Base-by-base conservation (phyloP, 1,140 invertebrate genomes). In the Ephestia elutella region DNA sequence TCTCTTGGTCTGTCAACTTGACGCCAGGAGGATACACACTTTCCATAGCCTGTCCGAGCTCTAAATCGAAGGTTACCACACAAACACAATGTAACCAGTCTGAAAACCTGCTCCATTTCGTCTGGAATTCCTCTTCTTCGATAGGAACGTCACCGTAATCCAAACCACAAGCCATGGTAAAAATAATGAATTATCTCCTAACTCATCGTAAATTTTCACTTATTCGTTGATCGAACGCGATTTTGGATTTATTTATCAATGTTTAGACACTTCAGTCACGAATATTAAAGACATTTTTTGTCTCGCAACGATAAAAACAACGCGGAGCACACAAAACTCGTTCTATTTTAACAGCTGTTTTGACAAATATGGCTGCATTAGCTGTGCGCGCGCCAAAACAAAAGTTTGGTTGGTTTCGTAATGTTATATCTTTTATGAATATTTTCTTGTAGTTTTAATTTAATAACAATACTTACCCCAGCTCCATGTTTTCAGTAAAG, bases 1-100 rank as follows among this genome's bases (percentile, higher is more conserved):
- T 97, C 90, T 99, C 98, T 90, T 96, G 94, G 84, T 99, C 97
- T 10, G 93, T 93, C 56, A 99, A 85, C 70, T 93, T 93, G 15
- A 96, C 91, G 83, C 95, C 92, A 66, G 91, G 90, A 5, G 98
- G 98, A 90, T 96, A 98, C 19, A 98, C 93, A 66, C 94, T 92
- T 93, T 98, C 97, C 82, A 99, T 93, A 44, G 96, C 96, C 91
- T 99, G 98, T 35, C 98, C 98, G 19, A 99, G 89, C 90, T 99
- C 98, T 66, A 99, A 90, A 91, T 99, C 98, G 91, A 99, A 99
- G 4, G 97, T 99, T 49, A 99, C 97, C 61, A 99, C 94, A 89
- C 97, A 98, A 66, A 99, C 95, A 80, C 97, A 99, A 86, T 99
- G 95, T 59, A 99, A 91, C 98, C 98, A 99, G 83, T 97, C 95